Conservation (phyloP, 1,140 invertebrate genomes). For the Nasonia vitripennis region DNA sequence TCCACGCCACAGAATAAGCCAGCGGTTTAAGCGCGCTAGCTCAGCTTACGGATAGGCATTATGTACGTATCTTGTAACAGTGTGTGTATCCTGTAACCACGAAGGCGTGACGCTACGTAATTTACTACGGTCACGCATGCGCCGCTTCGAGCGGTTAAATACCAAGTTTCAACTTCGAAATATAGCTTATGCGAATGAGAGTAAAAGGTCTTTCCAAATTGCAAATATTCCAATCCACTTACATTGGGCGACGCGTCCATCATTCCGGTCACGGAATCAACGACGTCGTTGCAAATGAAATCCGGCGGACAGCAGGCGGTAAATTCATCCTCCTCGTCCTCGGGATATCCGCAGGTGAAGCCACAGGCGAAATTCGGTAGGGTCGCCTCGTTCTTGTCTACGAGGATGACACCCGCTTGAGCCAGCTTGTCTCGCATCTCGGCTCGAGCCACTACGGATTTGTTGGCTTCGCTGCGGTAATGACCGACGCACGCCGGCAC, state of each 20-base stretch:
- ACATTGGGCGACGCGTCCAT: not conserved
- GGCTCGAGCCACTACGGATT: not conserved
- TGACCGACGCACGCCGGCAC: not conserved
- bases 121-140: no score
- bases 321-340: not conserved
- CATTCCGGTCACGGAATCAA: not conserved
- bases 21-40: no score
- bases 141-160: not conserved
- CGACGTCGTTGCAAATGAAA: not conserved
- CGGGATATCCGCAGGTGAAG: not conserved
- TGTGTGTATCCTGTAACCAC: no score
- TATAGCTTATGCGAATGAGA: no score
- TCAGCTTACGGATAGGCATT: no score
- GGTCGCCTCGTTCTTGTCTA: not conserved
- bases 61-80: no score
- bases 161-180: not conserved
- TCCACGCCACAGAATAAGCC: not conserved
- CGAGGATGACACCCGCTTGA: not conserved
- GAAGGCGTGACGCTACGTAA: no score
- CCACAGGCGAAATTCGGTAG: not conserved
- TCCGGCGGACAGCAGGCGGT: not conserved
- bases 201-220: not conserved
- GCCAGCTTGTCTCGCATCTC: not conserved
- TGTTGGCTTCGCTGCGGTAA: slow-evolving; percentile 5
- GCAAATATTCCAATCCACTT: not conserved